Conservation (phyloP, 2,888 invertebrate species). For the Venustoraphidia nigricollis region DNA sequence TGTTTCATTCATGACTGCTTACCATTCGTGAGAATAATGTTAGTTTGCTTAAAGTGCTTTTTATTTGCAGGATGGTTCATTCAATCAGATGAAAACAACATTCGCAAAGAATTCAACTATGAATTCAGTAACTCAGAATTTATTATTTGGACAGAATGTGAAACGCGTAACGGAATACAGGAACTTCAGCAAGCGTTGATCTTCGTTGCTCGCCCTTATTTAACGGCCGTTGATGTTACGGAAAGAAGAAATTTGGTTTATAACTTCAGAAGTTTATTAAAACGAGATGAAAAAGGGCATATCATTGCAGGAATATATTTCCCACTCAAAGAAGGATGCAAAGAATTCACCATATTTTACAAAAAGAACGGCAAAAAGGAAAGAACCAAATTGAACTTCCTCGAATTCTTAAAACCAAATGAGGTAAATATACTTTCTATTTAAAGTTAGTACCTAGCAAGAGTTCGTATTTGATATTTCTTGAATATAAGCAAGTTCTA, state of each 20-base stretch:
- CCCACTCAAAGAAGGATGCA: conserved; percentile 40
- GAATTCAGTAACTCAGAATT: conserved; percentile 55
- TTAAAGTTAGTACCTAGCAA: too few relatives aligned
- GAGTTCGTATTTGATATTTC: too few relatives aligned
- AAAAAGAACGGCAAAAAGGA: conserved; percentile 47
- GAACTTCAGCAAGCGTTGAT: conserved; percentile 48
- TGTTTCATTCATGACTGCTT: too few relatives aligned
- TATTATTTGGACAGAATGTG: conserved; percentile 73
- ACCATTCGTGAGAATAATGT: too few relatives aligned
- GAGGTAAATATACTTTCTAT: conserved; percentile 29
- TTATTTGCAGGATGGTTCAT: conserved; percentile 57
- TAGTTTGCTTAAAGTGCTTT: too few relatives aligned
- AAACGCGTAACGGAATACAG: conserved; percentile 46
- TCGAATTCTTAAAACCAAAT: conserved; percentile 40
- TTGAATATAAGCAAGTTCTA: too few relatives aligned
- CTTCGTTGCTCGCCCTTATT: conserved; percentile 63
- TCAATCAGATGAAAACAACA: conserved; percentile 59
- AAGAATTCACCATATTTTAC: conserved; percentile 67
- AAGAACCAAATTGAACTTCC: conserved; percentile 62
- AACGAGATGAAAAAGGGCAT: conserved; percentile 71
- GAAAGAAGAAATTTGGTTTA: conserved; percentile 81
- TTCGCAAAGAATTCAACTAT: conserved; percentile 75
- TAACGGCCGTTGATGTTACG: conserved; percentile 69
- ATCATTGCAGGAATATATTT: conserved; percentile 76
- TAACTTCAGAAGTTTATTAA: conserved; percentile 64